These are phyloP conservation scores for Blera fallax DNA, from an alignment of 2,888 invertebrate species.

Conservation along the genomic window DNA sequence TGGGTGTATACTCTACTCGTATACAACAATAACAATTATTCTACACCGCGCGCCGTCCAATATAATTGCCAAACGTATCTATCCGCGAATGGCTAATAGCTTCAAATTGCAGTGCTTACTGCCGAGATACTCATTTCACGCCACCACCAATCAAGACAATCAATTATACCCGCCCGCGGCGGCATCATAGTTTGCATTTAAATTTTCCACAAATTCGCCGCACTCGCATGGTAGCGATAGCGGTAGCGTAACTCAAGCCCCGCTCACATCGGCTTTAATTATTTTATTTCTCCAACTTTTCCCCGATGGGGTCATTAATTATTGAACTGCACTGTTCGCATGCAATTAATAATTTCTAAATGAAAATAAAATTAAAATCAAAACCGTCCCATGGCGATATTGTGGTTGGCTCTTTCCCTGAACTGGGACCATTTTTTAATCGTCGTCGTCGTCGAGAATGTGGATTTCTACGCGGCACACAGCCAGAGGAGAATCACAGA, in stretches of 20 bases:
- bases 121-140: constrained; percentile 59
- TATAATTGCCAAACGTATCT: constrained; percentile 48
- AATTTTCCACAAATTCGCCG: constrained; percentile 28
- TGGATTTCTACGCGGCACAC: background rate
- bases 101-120: constrained; percentile 61
- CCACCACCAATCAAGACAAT: constrained; percentile 61
- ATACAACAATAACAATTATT: constrained; percentile 18
- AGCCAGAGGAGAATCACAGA: background rate
- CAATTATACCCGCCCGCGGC: constrained; percentile 53
- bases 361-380: constrained; percentile 51
- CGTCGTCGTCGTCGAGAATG: background rate
- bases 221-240: background rate
- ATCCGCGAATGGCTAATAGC: constrained; percentile 62
- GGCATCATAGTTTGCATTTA: constrained; percentile 20
- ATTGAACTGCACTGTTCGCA: constrained; percentile 22
- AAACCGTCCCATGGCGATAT: constrained; percentile 17
- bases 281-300: constrained; percentile 20
- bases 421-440: background rate
- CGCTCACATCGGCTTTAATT: constrained; percentile 17
- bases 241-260: background rate
- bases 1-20: background rate
- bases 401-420: background rate
- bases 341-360: constrained; percentile 62
- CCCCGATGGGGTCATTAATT: constrained; percentile 48
- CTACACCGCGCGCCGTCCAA: background rate